Percentiles rank a stretch among this genome's conserved stretches.
phyloP scores from a whole-genome alignment of 2,888 invertebrate species.

The Ochlodes sylvanus region DNA sequence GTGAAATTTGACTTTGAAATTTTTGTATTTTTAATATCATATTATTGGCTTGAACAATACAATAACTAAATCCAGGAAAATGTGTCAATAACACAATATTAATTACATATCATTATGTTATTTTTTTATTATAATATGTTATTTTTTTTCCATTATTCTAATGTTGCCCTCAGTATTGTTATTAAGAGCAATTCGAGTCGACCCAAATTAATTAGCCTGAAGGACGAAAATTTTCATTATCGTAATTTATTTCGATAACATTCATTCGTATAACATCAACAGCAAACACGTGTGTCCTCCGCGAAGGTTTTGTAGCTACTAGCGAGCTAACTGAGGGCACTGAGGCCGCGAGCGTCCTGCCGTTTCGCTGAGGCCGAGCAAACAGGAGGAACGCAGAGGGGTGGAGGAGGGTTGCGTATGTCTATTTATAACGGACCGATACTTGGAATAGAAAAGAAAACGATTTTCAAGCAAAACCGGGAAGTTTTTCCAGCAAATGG shows the following conservation, averaged over 20 bases:
- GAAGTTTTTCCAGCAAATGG: background rate
- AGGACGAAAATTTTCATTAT: background rate
- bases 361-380: background rate
- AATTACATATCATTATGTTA: no score
- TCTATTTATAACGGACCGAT: conserved; percentile 25
- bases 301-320: conserved; percentile 1
- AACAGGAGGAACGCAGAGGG: background rate
- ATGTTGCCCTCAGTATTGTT: no score
- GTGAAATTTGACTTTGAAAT: no score
- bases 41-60: no score
- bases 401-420: conserved; percentile 17
- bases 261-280: conserved; percentile 7
- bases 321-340: no score
- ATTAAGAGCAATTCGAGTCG: no score
- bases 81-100: no score
- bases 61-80: no score
- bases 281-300: background rate
- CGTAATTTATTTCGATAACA: conserved; percentile 22
- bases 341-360: background rate
- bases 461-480: conserved; percentile 28
- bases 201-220: background rate
- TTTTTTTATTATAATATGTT: no score
- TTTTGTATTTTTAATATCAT: no score
- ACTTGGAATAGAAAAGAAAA: conserved; percentile 14
- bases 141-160: no score